Percentiles rank a stretch among this genome's conserved stretches.
Conservation (phyloP, 2,113 vertebrate species). For the Aleadryas rufinucha region DNA sequence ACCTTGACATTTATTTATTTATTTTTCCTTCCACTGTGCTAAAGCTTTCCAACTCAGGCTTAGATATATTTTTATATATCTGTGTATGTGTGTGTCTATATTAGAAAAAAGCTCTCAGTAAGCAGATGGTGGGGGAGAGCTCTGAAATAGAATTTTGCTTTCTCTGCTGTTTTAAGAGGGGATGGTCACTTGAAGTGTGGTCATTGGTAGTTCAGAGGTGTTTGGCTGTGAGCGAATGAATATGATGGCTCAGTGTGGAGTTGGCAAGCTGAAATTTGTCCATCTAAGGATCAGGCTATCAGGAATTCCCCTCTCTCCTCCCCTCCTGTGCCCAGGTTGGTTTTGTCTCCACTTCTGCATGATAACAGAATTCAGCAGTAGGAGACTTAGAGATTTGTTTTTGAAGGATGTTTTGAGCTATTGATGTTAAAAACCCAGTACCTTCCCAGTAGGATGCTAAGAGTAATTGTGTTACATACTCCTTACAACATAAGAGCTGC, state of each 20-base stretch:
- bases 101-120: background rate
- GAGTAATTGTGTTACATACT: background rate
- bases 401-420: background rate
- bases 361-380: background rate
- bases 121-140: background rate
- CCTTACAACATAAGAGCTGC: background rate
- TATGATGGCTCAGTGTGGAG: background rate
- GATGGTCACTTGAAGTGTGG: background rate
- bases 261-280: background rate
- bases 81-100: background rate
- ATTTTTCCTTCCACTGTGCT: slow-evolving; percentile 18
- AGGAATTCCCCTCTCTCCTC: background rate
- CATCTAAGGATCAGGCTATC: background rate
- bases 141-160: background rate
- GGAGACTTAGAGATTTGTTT: background rate
- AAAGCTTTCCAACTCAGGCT: background rate
- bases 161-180: background rate
- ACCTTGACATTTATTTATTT: slow-evolving; percentile 69
- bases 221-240: background rate
- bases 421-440: background rate
- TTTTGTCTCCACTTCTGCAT: background rate
- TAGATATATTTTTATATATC: background rate
- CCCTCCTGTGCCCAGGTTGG: background rate
- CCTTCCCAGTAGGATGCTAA: background rate
- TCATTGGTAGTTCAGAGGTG: background rate